Conservation (phyloP, 2,888 invertebrate genomes). For the Eurois occulta region DNA sequence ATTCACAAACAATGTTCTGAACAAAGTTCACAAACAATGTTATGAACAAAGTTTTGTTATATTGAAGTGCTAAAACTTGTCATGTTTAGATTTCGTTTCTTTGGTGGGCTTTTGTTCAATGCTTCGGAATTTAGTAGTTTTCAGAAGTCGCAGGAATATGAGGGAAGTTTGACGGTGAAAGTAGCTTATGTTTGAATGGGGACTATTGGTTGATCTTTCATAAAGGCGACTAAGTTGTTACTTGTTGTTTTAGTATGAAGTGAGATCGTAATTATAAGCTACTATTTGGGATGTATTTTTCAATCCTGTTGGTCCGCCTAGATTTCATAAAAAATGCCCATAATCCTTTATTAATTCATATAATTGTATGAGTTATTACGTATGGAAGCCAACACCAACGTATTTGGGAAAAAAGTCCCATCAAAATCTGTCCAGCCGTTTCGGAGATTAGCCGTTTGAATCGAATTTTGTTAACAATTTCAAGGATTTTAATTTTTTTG, state of each 20-base stretch:
- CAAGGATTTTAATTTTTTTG: no score
- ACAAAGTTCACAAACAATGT: slow-evolving; percentile 62
- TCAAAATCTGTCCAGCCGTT: no score
- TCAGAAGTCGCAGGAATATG: not conserved
- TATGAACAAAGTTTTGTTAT: slow-evolving; percentile 72
- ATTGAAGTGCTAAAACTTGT: slow-evolving; percentile 79
- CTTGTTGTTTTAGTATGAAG: not conserved
- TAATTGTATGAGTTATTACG: not conserved
- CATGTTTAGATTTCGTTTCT: slow-evolving; percentile 48
- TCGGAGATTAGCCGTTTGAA: no score
- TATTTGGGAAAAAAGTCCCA: no score
- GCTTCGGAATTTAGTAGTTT: slow-evolving; percentile 36
- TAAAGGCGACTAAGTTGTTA: not conserved
- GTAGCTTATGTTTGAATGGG: not conserved
- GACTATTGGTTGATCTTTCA: not conserved
- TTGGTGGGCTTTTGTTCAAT: slow-evolving; percentile 21
- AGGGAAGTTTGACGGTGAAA: slow-evolving; percentile 15
- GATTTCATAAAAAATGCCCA: not conserved
- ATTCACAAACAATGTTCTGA: slow-evolving; percentile 48
- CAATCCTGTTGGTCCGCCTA: not conserved
- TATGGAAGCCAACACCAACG: no score
- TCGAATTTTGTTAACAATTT: no score
- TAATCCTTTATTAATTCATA: not conserved
- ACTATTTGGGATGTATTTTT: not conserved
- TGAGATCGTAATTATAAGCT: not conserved